A percentile compares a stretch with the other conserved stretches of the same genome.
These are phyloP conservation scores for Druon quercuslanigerum DNA, from an alignment of 1,140 invertebrate genomes.

Conservation along the genomic window DNA sequence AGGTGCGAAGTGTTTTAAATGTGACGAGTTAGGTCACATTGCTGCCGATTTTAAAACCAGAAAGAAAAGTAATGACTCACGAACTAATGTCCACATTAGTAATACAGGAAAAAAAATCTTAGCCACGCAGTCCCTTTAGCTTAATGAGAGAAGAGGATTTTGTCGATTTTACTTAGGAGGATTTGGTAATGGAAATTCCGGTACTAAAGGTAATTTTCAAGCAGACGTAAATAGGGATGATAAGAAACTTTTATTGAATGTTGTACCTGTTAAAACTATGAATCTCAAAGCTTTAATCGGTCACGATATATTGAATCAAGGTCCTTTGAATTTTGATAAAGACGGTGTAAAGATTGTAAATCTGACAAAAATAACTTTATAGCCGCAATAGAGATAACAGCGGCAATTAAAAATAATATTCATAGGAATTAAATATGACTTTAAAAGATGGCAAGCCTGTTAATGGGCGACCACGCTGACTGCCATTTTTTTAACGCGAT, in stretches of 20 bases:
- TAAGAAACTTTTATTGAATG: background rate
- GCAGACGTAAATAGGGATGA: background rate
- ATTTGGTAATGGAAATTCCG: constrained; percentile 11
- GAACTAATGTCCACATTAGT: constrained; percentile 29
- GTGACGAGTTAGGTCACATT: constrained; percentile 30
- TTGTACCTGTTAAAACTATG: constrained; percentile 34
- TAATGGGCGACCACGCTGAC: constrained; percentile 31
- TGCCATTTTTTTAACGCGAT: constrained; percentile 28
- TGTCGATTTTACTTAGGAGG: too few species aligned
- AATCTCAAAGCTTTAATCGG: constrained; percentile 25
- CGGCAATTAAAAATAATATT: background rate
- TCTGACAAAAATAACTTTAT: background rate
- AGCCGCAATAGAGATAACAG: background rate
- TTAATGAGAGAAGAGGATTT: constrained; percentile 25
- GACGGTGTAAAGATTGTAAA: too few species aligned
- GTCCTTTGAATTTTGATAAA: background rate
- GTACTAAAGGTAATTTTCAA: too few species aligned
- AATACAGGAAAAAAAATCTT: background rate
- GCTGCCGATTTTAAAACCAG: background rate
- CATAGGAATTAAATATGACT: constrained; percentile 5
- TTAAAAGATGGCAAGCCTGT: constrained; percentile 40
- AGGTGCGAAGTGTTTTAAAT: constrained; percentile 16
- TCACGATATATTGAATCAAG: background rate
- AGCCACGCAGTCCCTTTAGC: constrained; percentile 32
- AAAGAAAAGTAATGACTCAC: background rate